Percentiles rank a stretch among this genome's conserved stretches.
Conservation (phyloP, 2,113 vertebrate species). For the Nesospiza acunhae region DNA sequence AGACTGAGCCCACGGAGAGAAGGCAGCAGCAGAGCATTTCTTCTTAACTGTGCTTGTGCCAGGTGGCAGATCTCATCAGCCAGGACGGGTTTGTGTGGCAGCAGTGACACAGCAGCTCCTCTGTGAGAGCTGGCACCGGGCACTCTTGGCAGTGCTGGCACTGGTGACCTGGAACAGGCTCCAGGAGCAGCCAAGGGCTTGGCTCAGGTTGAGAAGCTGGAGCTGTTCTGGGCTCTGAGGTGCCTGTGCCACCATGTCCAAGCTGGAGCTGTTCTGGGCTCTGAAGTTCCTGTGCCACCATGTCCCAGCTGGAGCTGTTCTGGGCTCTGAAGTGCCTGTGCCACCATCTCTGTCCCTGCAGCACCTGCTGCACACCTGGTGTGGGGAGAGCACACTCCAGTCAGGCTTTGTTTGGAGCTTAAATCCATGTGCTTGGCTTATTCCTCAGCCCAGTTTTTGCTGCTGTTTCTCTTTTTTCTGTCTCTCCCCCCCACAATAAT, state of each 20-base stretch:
- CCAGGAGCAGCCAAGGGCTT: fast-evolving
- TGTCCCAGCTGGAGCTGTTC: neutral
- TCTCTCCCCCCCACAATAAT: fast-evolving
- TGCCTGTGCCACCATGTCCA: no score
- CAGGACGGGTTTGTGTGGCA: fast-evolving
- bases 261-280: neutral
- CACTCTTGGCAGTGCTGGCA: fast-evolving
- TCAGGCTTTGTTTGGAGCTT: neutral
- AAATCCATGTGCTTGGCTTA: neutral
- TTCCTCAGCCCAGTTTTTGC: fast-evolving
- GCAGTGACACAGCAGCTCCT: neutral
- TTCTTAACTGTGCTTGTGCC: fast-evolving
- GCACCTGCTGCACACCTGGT: fast-evolving
- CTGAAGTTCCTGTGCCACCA: no score
- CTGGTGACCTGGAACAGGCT: neutral
- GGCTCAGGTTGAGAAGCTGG: neutral
- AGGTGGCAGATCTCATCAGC: fast-evolving
- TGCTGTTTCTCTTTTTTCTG: neutral
- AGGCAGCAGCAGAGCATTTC: neutral
- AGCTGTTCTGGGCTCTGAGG: neutral
- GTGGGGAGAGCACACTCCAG: neutral
- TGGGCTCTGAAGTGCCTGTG: neutral
- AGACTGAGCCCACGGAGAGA: fast-evolving
- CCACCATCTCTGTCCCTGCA: neutral
- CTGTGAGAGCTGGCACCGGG: fast-evolving